These are phyloP conservation scores for Coleophora flavipennella DNA, from an alignment of 2,888 invertebrate species.

Conservation along the genomic window DNA sequence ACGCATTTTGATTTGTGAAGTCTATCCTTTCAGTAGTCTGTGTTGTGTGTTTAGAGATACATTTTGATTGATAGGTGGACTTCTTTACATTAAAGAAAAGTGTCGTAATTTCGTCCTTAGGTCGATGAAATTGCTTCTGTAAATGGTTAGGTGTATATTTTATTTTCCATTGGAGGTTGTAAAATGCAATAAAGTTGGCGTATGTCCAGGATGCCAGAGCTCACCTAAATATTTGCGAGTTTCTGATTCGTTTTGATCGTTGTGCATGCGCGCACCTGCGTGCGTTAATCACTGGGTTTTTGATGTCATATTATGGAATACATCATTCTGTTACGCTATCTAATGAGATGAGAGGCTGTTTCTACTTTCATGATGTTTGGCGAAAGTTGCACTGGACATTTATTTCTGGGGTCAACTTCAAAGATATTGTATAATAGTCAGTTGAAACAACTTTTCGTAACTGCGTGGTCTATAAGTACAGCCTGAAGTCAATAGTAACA, in stretches of 20 bases:
- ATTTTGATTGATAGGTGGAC: background rate
- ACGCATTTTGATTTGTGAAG: background rate
- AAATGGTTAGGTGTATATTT: background rate
- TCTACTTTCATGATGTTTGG: background rate
- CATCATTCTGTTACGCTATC: background rate
- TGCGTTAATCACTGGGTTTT: slow-evolving; percentile 28
- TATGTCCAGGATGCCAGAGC: slow-evolving; percentile 43
- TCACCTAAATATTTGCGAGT: slow-evolving; percentile 45
- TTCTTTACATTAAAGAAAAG: too few species aligned
- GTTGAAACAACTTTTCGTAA: too few species aligned
- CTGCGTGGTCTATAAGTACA: too few species aligned
- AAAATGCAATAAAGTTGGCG: slow-evolving; percentile 30
- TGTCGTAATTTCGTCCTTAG: too few species aligned
- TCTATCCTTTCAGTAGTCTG: background rate
- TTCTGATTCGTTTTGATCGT: slow-evolving; percentile 43
- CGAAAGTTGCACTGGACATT: background rate
- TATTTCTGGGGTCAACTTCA: background rate
- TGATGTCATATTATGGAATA: slow-evolving; percentile 7
- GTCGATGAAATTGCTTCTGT: too few species aligned
- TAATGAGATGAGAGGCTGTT: background rate
- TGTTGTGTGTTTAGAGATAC: background rate
- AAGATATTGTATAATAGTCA: background rate
- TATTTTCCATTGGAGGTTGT: background rate
- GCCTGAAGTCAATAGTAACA: too few species aligned
- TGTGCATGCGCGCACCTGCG: slow-evolving; percentile 38